These are phyloP conservation scores for Fragum fragum DNA, from an alignment of 2,888 invertebrate species.

Conservation along the genomic window DNA sequence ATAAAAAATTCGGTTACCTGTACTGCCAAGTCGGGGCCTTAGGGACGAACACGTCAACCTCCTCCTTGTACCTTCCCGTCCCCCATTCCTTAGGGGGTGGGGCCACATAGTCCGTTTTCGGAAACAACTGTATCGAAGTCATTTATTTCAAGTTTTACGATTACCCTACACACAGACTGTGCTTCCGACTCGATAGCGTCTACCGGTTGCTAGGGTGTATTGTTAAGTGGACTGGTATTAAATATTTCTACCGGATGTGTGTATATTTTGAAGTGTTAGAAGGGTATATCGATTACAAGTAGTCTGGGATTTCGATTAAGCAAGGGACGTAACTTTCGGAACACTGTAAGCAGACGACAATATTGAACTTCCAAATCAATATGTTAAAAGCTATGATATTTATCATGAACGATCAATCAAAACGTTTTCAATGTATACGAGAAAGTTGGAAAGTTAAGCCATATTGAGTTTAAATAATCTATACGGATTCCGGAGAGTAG, in stretches of 20 bases:
- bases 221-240: slow-evolving; percentile 41
- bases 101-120: slow-evolving; percentile 64
- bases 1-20: slow-evolving; percentile 60
- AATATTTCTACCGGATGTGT: slow-evolving; percentile 25
- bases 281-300: slow-evolving; percentile 2
- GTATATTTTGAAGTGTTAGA: slow-evolving; percentile 19
- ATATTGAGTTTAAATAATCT: too few species aligned
- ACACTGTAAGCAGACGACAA: neutral
- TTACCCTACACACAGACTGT: slow-evolving; percentile 29
- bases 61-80: slow-evolving; percentile 74
- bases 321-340: neutral
- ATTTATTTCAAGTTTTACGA: slow-evolving; percentile 50
- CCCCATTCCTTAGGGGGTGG: slow-evolving; percentile 77
- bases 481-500: too few species aligned
- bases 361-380: neutral
- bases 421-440: too few species aligned
- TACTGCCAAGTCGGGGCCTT: slow-evolving; percentile 78
- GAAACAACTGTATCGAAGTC: slow-evolving; percentile 76
- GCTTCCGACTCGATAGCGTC: slow-evolving; percentile 61
- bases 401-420: too few species aligned
- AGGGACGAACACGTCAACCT: slow-evolving; percentile 74
- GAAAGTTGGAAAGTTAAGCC: too few species aligned
- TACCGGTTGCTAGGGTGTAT: slow-evolving; percentile 69
- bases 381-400: too few species aligned
- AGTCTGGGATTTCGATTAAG: neutral